Conservation (phyloP, 2,113 vertebrate species). For the Tichodroma muraria region DNA sequence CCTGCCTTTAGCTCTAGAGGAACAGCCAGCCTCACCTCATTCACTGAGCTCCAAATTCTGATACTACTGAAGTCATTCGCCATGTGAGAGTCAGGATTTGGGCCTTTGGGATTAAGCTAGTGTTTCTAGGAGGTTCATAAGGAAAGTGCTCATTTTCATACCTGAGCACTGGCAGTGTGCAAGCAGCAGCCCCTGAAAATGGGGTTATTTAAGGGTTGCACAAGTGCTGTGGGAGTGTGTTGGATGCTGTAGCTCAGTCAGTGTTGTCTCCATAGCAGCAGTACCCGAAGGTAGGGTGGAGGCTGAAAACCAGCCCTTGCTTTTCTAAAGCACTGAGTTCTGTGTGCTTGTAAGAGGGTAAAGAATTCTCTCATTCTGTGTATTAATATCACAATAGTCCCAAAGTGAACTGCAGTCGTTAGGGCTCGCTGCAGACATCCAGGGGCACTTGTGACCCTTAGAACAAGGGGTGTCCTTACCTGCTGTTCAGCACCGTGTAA, state of each 20-base stretch:
- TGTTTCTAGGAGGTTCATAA: not conserved
- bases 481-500: not conserved
- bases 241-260: not conserved
- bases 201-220: not conserved
- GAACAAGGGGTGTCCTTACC: not conserved
- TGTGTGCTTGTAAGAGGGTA: not conserved
- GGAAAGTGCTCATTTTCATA: not conserved
- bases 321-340: not conserved
- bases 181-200: not conserved
- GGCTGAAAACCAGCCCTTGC: not conserved
- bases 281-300: not conserved
- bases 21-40: not conserved
- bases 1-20: not conserved
- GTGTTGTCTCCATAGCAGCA: slow-evolving; percentile 21
- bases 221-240: not conserved
- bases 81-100: not conserved
- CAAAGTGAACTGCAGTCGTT: not conserved
- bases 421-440: not conserved
- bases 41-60: not conserved
- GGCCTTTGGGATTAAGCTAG: not conserved
- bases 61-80: not conserved
- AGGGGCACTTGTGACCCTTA: not conserved
- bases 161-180: not conserved
- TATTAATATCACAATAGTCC: not conserved
- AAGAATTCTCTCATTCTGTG: not conserved